Evolutionary conservation across 2,888 invertebrate species (phyloP), one percentile per base, ranked within the genome.

Genomic region (Caenorhabditis sp.): DNA sequence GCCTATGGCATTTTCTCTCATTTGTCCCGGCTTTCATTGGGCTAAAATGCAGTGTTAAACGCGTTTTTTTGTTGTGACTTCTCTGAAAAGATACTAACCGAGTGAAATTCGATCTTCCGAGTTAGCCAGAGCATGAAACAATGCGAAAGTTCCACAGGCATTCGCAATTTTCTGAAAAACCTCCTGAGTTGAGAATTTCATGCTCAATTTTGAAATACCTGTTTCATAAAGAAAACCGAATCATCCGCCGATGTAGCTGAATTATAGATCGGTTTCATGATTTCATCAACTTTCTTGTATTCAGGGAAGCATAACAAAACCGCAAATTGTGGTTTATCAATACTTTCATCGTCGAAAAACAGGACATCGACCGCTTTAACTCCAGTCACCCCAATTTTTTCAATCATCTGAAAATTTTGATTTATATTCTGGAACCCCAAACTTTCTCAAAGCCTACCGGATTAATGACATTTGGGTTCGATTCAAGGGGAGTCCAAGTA

Each of bases 111-210:
- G 71, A 27, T 64, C 74, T 20, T 78, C 79, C 25, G 83, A 69
- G 58, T 99, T 99, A 36, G 94, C 95, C 80, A 99, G 91, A 78
- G 94, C 92, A 88, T 99, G 97, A 67, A 99, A 92, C 53, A 99
- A 90, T 21, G 97, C 97, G 76, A 99, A 92, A 3, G 97, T 96
- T 43, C 97, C 97, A 90, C 97, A 99, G 27, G 97, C 96, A 74
- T 86, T 85, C 21, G 79, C 57, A 50, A 67, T 68, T 58, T 81
- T 74, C 69, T 75, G 59, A 31, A 74, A 66, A 26, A 1, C 12
- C 14, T 52, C 0, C 12, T 5, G 1, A 23, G 17, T 50, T 21
- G 1, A 21, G 50, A 27, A 27, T 25, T 31, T 31, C 10, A 4
- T 58, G 38, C 20, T 21, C 26, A 23, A 14, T 7, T 1, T 14